Evolutionary conservation across 1,140 invertebrate genomes (phyloP), one percentile per base, ranked within the genome.

Genomic region (Lepidotrigona ventralis): DNA sequence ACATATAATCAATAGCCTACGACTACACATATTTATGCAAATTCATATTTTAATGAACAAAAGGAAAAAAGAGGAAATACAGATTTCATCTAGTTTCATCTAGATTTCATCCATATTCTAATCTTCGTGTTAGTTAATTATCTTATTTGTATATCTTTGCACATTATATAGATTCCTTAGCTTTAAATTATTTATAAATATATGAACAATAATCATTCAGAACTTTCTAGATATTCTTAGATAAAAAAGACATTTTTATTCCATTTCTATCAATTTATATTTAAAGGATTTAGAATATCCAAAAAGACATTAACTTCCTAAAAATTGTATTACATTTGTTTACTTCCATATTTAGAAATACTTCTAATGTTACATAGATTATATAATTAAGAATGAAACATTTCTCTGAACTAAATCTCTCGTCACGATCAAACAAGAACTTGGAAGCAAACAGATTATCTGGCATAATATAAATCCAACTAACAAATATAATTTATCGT

Each of bases 401-500:
- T 56, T 51, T 26, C 17, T 33, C 51, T 33, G 21, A 14, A 15
- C 4, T 17, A 66, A 79, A 68, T 53, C 46, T 33, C 56, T 69
- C 66, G 14, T 4, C 9, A 26, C 11, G 66, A 46, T 56, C 29
- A 46, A 78, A 33, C n/a, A 64, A 14, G 11, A 26, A 79, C 9
- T 53, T 23, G 5, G n/a, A n/a, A 19, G 9, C 23, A 70, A 70
- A 70, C 53, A 53, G 26, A 56, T 17, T 39, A 46, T 58, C 11
- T 26, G 14, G 0, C 64, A 6, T 58, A 19, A 8, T 26, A 21
- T 63, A 80, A 33, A 64, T 80, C 9, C 56, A 60, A 14, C 21
- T n/a, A 56, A 64, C 26, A 51, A 73, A 54, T 9, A 54, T 64
- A 80, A 80, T 73, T 39, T 53, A 80, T 80, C 26, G 11, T 63